Conservation (phyloP, 2,888 invertebrate genomes). For the Agrilus mali region DNA sequence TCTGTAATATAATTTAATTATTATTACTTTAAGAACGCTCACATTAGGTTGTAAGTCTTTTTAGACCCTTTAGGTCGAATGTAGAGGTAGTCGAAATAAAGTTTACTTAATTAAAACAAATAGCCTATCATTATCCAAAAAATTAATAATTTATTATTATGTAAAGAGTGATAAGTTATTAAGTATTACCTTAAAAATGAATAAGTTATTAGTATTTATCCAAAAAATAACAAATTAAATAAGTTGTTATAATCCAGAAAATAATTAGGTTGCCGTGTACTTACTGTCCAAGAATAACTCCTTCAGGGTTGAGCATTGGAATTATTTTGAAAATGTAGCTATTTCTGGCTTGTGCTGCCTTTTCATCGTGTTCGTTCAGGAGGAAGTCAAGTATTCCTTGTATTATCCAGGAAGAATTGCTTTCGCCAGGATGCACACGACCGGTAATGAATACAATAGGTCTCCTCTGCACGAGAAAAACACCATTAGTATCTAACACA, state of each 20-base stretch:
- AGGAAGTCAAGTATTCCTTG: slow-evolving; percentile 61
- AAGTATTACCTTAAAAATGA: too few relatives aligned
- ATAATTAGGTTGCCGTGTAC: too few relatives aligned
- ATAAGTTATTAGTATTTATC: too few relatives aligned
- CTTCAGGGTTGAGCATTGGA: slow-evolving; percentile 82
- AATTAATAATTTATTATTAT: slow-evolving; percentile 4
- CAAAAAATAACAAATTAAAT: too few relatives aligned
- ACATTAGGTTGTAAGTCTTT: too few relatives aligned
- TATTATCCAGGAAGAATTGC: slow-evolving; percentile 83
- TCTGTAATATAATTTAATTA: too few relatives aligned
- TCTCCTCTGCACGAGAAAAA: slow-evolving; percentile 38
- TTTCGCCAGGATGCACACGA: slow-evolving; percentile 80
- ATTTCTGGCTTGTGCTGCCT: slow-evolving; percentile 45
- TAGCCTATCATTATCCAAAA: background rate
- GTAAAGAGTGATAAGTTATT: too few relatives aligned
- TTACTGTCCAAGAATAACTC: slow-evolving; percentile 78
- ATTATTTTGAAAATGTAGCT: slow-evolving; percentile 74
- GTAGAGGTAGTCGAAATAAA: too few relatives aligned
- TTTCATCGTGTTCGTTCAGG: slow-evolving; percentile 40
- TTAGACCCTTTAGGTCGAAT: too few relatives aligned
- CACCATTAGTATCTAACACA: slow-evolving; percentile 1
- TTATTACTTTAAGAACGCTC: too few relatives aligned
- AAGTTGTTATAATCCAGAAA: too few relatives aligned
- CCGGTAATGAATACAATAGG: slow-evolving; percentile 62
- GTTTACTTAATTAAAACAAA: too few relatives aligned